phyloP scores from a whole-genome alignment of 2,113 vertebrate species.

The Myotis yumanensis region DNA sequence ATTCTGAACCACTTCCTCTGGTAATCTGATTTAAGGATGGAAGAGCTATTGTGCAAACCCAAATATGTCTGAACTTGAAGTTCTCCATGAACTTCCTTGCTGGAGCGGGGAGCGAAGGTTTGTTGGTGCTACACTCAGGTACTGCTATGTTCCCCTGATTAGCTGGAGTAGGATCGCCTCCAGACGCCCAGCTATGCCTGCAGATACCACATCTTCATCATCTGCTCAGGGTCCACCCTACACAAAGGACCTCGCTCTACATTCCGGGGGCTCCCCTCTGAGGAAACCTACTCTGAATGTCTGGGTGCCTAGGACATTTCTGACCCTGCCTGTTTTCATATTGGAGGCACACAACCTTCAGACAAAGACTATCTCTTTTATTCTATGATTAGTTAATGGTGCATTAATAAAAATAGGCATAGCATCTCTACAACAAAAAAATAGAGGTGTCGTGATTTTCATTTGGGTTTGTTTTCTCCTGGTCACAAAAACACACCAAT shows the following conservation, averaged over 20 bases:
- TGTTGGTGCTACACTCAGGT: background rate
- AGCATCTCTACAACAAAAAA: background rate
- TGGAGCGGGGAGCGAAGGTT: background rate
- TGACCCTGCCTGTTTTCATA: background rate
- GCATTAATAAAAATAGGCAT: background rate
- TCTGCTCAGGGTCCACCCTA: background rate
- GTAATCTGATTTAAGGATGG: background rate
- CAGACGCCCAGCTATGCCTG: background rate
- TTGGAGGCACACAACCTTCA: background rate
- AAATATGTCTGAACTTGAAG: background rate
- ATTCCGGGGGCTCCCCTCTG: background rate
- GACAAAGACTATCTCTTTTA: background rate
- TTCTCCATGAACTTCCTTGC: background rate
- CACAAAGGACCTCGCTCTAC: background rate
- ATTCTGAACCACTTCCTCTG: background rate
- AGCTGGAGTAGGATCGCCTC: background rate
- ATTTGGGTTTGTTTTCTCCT: background rate
- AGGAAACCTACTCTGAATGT: background rate
- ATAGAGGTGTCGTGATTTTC: background rate
- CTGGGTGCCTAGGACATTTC: background rate
- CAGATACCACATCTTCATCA: background rate
- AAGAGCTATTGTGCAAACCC: background rate
- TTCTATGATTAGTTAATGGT: background rate
- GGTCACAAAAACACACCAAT: background rate
- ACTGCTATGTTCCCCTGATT: fast-evolving